These are phyloP conservation scores for Monoplex corrugatus DNA, from an alignment of 2,888 invertebrate species.

Conservation along the genomic window DNA sequence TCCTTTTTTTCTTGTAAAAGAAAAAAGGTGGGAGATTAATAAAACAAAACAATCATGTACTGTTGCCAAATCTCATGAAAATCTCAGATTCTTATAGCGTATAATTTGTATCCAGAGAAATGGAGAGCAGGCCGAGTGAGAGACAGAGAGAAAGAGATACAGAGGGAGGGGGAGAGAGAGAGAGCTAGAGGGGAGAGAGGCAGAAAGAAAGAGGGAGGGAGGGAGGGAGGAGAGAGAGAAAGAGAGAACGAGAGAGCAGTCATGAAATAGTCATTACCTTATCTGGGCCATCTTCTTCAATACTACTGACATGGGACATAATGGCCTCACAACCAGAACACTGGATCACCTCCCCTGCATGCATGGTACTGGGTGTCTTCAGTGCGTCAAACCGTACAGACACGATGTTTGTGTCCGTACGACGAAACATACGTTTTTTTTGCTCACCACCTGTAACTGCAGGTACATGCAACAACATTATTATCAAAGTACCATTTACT, in stretches of 20 bases:
- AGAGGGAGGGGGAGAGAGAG: background rate
- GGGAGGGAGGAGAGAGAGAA: background rate
- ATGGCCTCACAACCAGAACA: conserved; percentile 75
- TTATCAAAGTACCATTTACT: background rate
- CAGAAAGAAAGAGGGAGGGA: background rate
- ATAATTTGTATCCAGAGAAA: too few species aligned
- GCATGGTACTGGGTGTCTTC: conserved; percentile 76
- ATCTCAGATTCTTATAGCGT: too few species aligned
- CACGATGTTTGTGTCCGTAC: conserved; percentile 79
- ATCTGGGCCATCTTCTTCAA: conserved; percentile 61
- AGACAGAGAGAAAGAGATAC: background rate
- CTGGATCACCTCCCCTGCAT: conserved; percentile 77
- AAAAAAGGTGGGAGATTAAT: too few species aligned
- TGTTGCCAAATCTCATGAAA: too few species aligned
- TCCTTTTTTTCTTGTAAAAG: too few species aligned
- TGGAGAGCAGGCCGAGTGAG: too few species aligned
- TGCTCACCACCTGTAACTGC: background rate
- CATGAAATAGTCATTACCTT: conserved; percentile 60
- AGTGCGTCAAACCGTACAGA: conserved; percentile 74
- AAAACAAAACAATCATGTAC: too few species aligned
- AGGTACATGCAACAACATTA: background rate
- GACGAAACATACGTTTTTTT: conserved; percentile 59
- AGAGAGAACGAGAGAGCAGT: too few species aligned
- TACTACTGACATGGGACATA: conserved; percentile 75
- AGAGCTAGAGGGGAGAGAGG: background rate